Evolutionary conservation across 2,888 invertebrate genomes (phyloP), one percentile per base, ranked within the genome.

Genomic region (Urechis unicinctus): DNA sequence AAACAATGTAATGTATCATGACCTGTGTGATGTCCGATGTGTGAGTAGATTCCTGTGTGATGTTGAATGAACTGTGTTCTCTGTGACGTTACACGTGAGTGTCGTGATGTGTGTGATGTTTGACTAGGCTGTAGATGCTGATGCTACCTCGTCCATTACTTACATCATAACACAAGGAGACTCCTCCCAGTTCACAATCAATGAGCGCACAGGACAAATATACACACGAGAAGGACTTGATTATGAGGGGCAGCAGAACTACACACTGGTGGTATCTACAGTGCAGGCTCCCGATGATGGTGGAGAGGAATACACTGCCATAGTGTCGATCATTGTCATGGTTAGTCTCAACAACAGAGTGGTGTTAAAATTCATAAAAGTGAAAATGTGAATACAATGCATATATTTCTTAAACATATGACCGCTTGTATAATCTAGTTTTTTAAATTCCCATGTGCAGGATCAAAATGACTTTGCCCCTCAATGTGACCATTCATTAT

Each of bases 391-490:
- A n/a, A n/a, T n/a, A n/a, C n/a, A n/a, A n/a, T n/a, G n/a, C n/a
- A n/a, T n/a, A n/a, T n/a, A n/a, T n/a, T n/a, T n/a, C n/a, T n/a
- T n/a, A n/a, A n/a, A n/a, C n/a, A n/a, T n/a, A n/a, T n/a, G n/a
- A n/a, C n/a, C n/a, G n/a, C n/a, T 36, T 36, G 9, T 36, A 13
- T 36, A 13, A 36, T 36, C 41, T 17, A 36, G 36, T 36, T 9
- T 13, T 36, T 17, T 13, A 36, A 13, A 13, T 36, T 9, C 9
- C 17, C 36, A 17, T 36, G 41, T 31, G 21, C 61, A 73, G 73
- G 68, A 74, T 57, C 59, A 61, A 21, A 74, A 74, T 60, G 71
- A 73, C 55, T 66, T 65, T 47, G 44, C 66, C 1, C 73, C 73
- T 4, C 53, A 52, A 6, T 58, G 72, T 49, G 57, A 54, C 26